Evolutionary conservation across 2,888 invertebrate species (phyloP).

Genomic region (Sympetrum striolatum): DNA sequence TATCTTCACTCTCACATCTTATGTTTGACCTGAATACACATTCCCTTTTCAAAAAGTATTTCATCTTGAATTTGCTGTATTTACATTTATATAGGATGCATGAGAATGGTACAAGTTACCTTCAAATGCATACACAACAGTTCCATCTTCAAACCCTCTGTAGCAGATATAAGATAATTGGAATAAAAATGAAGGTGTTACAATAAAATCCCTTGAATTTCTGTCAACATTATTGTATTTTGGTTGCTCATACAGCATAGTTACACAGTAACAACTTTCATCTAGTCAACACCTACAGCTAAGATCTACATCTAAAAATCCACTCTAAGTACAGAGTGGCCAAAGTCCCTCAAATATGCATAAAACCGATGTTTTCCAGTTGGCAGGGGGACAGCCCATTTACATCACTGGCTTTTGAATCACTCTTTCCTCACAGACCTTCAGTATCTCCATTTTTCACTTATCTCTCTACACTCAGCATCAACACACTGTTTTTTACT

Average conservation of each 20-base stretch:
- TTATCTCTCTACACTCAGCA: conserved; percentile 20
- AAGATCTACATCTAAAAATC: conserved; percentile 34
- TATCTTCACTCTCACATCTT: too few relatives aligned
- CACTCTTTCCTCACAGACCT: conserved; percentile 25
- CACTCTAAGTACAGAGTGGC: conserved; percentile 36
- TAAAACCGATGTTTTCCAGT: conserved; percentile 37
- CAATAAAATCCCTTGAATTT: conserved; percentile 61
- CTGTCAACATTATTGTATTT: conserved; percentile 77
- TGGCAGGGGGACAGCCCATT: conserved; percentile 11
- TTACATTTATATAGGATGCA: too few relatives aligned
- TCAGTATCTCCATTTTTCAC: conserved; percentile 1
- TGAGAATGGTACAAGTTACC: too few relatives aligned
- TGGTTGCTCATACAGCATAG: conserved; percentile 72
- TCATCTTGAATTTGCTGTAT: too few relatives aligned
- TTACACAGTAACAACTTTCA: conserved; percentile 74
- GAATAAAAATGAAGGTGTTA: conserved; percentile 51
- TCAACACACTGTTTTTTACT: conserved; percentile 23
- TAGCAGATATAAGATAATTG: not conserved
- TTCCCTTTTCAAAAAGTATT: too few relatives aligned
- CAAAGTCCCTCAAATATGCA: conserved; percentile 36
- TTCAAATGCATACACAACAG: too few relatives aligned
- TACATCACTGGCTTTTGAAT: conserved; percentile 12
- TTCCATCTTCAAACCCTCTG: too few relatives aligned
- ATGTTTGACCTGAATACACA: too few relatives aligned
- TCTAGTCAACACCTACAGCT: conserved; percentile 49